phyloP scores from a whole-genome alignment of 2,888 invertebrate species.

The Drosophila mercatorum region DNA sequence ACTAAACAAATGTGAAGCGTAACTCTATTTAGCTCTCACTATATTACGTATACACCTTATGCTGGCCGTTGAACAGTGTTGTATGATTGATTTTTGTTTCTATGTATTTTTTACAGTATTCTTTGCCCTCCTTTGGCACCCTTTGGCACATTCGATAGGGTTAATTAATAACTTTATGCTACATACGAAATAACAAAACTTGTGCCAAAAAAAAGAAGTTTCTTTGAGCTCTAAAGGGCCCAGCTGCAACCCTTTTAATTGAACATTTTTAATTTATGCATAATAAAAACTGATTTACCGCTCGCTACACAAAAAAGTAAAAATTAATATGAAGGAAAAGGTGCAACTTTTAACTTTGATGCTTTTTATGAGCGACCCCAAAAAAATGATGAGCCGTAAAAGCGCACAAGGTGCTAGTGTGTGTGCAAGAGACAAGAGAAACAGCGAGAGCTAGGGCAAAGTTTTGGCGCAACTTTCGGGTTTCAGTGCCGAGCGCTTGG shows the following conservation, averaged over 20 bases:
- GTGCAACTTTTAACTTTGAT: slow-evolving; percentile 69
- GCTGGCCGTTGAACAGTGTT: neutral
- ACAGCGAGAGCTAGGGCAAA: slow-evolving; percentile 48
- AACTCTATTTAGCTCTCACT: no score
- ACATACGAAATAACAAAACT: slow-evolving; percentile 15
- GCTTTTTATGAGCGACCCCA: slow-evolving; percentile 66
- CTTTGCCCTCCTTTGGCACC: neutral
- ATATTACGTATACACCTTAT: neutral
- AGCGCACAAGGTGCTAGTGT: slow-evolving; percentile 39
- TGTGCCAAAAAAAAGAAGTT: neutral
- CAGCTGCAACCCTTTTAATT: slow-evolving; percentile 61
- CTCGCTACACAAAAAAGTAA: slow-evolving; percentile 15
- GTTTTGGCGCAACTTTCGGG: slow-evolving; percentile 66
- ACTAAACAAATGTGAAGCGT: neutral
- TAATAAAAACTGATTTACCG: slow-evolving; percentile 74
- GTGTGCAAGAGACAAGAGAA: slow-evolving; percentile 11
- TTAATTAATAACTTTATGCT: slow-evolving; percentile 46
- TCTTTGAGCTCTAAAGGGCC: slow-evolving; percentile 1
- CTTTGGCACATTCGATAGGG: slow-evolving; percentile 13
- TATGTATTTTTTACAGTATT: no score
- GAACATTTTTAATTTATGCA: slow-evolving; percentile 78
- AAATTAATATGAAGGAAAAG: slow-evolving; percentile 36
- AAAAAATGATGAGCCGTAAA: slow-evolving; percentile 69
- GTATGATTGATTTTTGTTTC: neutral
- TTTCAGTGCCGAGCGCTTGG: slow-evolving; percentile 72